Base-by-base conservation (phyloP, 2,888 invertebrate genomes). In the Helleia helle region DNA sequence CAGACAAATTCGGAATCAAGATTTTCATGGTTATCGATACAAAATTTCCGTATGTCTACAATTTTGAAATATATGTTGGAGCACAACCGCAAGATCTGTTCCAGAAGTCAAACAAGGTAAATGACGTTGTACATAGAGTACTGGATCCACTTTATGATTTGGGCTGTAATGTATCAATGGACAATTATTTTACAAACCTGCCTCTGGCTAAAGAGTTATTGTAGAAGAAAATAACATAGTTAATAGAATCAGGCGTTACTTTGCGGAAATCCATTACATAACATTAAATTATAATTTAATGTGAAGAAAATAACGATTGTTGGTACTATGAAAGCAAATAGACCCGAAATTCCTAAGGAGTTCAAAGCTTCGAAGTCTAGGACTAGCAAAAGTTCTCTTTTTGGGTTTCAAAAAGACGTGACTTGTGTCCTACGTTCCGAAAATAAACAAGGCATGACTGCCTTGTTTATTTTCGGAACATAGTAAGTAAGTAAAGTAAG, bases 61-160 rank as follows among this genome's bases (percentile, higher is more conserved):
- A 25, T n/a, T 25, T 25, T 25, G 25, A 25, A n/a, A n/a, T 25
- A 9, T 34, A 17, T 18, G 18, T 18, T 18, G 31, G 17, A 34
- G 31, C 31, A 4, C 31, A 34, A 18, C 31, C 31, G 5, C 17
- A 34, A 34, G 31, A 18, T 15, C 11, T 31, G 5, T 31, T 31
- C 9, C 31, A 31, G 9, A 15, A 31, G 9, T 17, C 31, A 31
- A 31, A 31, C 31, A 31, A 31, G 9, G 18, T 18, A 17, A 31
- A 31, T 31, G 15, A 31, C 14, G 30, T 14, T 14, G 30, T 31
- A 18, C 18, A n/a, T 11, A 15, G 31, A 9, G 18, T 31, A 3
- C 17, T 31, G 6, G 9, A 25, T 3, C 25, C 25, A 9, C 25
- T 25, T 3, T 25, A 9, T 9, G n/a, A 25, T 8, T 14, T 30